Evolutionary conservation across 2,888 invertebrate genomes (phyloP).

Genomic region (Apodemia hepburni): DNA sequence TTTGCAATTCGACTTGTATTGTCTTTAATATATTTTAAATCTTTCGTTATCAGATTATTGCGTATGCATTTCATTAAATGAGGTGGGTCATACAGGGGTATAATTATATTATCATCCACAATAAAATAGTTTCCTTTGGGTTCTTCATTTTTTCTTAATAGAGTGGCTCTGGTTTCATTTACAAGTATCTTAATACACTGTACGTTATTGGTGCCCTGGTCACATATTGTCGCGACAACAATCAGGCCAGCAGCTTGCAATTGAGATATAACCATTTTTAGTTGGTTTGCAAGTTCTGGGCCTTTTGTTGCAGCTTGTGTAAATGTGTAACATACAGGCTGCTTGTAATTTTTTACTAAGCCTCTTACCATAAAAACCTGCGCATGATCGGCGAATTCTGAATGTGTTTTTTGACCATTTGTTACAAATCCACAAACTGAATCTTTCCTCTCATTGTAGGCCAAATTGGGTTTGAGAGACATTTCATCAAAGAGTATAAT

Average conservation of each 20-base stretch:
- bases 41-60: constrained; percentile 34
- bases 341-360: constrained; percentile 28
- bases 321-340: constrained; percentile 33
- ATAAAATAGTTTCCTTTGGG: constrained; percentile 27
- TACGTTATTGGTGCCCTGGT: constrained; percentile 36
- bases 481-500: constrained; percentile 38
- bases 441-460: constrained; percentile 34
- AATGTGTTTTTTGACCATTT: constrained; percentile 25
- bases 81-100: constrained; percentile 34
- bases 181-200: constrained; percentile 31
- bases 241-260: constrained; percentile 31
- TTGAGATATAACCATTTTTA: background rate
- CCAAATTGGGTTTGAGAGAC: constrained; percentile 32
- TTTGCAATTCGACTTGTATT: constrained; percentile 21
- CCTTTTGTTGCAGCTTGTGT: constrained; percentile 32
- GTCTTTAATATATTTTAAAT: constrained; percentile 19
- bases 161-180: constrained; percentile 29
- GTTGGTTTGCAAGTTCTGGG: constrained; percentile 25
- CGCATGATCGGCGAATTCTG: constrained; percentile 35
- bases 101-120: constrained; percentile 31
- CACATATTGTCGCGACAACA: constrained; percentile 35
- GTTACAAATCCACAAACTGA: constrained; percentile 34
- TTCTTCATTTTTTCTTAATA: constrained; percentile 24
- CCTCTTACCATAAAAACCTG: constrained; percentile 36
- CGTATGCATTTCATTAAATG: constrained; percentile 35